Base-by-base conservation (phyloP, 2,888 invertebrate species). In the Athetis lepigone region DNA sequence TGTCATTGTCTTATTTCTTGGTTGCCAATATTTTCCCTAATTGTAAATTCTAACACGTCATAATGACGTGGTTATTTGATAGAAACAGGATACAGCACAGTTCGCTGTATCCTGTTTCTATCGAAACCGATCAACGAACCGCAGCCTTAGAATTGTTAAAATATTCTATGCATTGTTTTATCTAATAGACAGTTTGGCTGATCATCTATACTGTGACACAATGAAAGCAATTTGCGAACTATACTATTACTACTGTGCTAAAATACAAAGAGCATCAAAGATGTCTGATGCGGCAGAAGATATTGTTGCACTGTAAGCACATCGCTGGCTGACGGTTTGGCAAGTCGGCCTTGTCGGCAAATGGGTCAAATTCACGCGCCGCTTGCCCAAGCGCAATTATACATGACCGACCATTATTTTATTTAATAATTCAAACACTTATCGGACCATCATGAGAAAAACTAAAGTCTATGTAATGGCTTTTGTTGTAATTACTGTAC, bases 361-460 rank as follows among this genome's bases (percentile, higher is more conserved):
- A 90, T 89, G 86, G 91, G 91, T 90, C 90, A 86, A 87, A 90
- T 87, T 84, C 86, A 86, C 85, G 86, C 86, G 84, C 84, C 74
- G 78, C 80, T 93, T 92, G 83, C 89, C 82, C 85, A 92, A 92
- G 82, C 86, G 82, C 88, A 92, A 93, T 92, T 92, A 91, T 85
- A 90, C 87, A 88, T 87, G 87, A 88, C 86, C 81, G 74, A 70
- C 86, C 84, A 92, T 92, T 92, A 92, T 91, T 90, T 89, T 86
- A 88, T 88, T 87, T 85, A 85, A 88, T 88, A 87, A 88, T 88
- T 86, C 85, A 83, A 84, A 84, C 80, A 85, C 85, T 91, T 90
- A 91, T 91, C 88, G 80, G 82, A 64, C 47, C 65, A 83, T 82
- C 84, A 81, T 80, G 80, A 74, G 79, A 80, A 80, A 55, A 69